Percentiles rank a stretch among this genome's conserved stretches.
Conservation (phyloP, 2,888 invertebrate species). For the Nomada hirtipes region DNA sequence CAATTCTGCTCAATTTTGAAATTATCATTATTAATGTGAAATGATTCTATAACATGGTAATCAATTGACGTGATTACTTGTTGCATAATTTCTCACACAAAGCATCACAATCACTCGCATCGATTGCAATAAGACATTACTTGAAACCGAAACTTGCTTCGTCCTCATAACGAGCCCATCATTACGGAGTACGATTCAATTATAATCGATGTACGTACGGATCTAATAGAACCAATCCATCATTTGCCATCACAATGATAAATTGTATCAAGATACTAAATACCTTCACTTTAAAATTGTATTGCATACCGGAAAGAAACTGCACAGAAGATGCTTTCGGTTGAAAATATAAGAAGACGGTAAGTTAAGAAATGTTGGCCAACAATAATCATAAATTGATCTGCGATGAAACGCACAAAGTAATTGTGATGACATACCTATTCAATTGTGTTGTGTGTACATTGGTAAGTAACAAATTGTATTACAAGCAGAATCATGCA, state of each 20-base stretch:
- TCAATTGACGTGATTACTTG: neutral
- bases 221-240: conserved; percentile 1
- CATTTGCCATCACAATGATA: neutral
- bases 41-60: neutral
- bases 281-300: neutral
- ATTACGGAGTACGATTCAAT: conserved; percentile 3
- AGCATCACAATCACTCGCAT: conserved; percentile 1
- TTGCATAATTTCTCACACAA: neutral
- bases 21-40: no score
- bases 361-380: no score
- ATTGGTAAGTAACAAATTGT: conserved; percentile 8
- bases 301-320: no score
- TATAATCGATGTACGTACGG: neutral
- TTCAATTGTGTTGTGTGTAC: neutral
- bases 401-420: no score
- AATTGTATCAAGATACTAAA: neutral
- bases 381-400: no score
- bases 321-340: no score
- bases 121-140: neutral
- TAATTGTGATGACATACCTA: neutral
- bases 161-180: neutral
- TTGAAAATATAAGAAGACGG: no score
- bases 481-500: neutral
- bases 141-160: neutral
- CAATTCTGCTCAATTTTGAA: no score